Base-by-base conservation (phyloP, 1,140 invertebrate species). In the Aphelenchoides fujianensis region DNA sequence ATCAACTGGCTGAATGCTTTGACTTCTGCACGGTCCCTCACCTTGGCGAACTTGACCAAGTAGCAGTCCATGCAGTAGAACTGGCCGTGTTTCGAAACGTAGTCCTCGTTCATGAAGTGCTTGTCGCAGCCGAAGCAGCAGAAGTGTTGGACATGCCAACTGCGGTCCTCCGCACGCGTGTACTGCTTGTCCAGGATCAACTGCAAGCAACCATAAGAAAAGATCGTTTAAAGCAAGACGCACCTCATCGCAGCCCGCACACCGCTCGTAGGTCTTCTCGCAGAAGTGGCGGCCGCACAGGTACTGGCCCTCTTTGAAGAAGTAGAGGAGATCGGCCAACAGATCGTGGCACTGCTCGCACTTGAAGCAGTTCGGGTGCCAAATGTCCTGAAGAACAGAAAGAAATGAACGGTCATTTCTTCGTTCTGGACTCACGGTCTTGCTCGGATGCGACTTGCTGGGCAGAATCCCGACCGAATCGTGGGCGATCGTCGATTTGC, bases 231-330 rank as follows among this genome's bases (percentile, higher is more conserved):
- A 28, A 27, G 41, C 12, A 69, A n/a, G n/a, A 28, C 35, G 2
- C 84, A 90, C 89, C 86, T 96, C 93, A 84, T 96, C 93, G 83
- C 93, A 96, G 34, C 92, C 93, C 59, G 90, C 90, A 85, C 93
- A 96, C 76, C 93, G 88, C 0, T 92, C 92, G 77, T 93, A 91
- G 66, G 92, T 84, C 27, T 91, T 89, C 77, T 91, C 90, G 0
- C 93, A 92, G 82, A 93, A 90, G 86, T 95, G 92, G 75, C 93
- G 88, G 9, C 91, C 92, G 82, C 93, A 96, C 81, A 92, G 95
- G 37, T 95, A 88, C 78, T 92, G 89, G 0, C 89, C 90, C 74
- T 92, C 90, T 74, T 92, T 89, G 82, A 90, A 93, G 86, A 94
- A 95, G 83, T 96, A 95, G 7, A 95, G 90, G 54, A 95, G 87